phyloP scores from a whole-genome alignment of 1,140 invertebrate genomes.

The Rhyzopertha dominica region DNA sequence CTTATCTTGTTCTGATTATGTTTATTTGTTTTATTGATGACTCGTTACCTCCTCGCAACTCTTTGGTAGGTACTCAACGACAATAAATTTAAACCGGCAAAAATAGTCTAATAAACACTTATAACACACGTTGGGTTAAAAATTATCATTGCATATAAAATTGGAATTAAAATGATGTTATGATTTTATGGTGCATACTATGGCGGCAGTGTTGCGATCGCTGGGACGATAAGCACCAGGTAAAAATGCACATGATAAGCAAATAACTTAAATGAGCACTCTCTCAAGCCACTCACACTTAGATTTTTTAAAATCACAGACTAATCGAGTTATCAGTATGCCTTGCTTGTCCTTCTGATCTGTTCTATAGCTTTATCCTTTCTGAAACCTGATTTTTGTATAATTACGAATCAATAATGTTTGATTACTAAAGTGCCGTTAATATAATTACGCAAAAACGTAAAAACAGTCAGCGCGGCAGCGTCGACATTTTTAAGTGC shows the following conservation, averaged over 20 bases:
- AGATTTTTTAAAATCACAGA: slow-evolving; percentile 20
- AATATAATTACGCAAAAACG: slow-evolving; percentile 27
- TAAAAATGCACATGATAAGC: slow-evolving; percentile 38
- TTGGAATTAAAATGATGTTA: slow-evolving; percentile 29
- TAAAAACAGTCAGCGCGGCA: slow-evolving; percentile 27
- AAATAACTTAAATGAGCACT: slow-evolving; percentile 31
- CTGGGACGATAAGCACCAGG: slow-evolving; percentile 22
- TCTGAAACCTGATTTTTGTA: slow-evolving; percentile 38
- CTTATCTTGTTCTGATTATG: slow-evolving; percentile 32
- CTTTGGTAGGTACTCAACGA: slow-evolving; percentile 7
- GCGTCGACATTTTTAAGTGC: slow-evolving; percentile 14
- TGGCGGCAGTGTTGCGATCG: slow-evolving; percentile 29
- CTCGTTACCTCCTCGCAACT: slow-evolving; percentile 44
- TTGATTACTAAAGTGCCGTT: slow-evolving; percentile 17
- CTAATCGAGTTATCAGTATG: slow-evolving; percentile 25
- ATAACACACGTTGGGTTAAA: no score
- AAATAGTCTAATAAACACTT: no score
- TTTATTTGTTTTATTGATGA: slow-evolving; percentile 29
- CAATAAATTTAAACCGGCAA: background rate
- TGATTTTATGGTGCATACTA: slow-evolving; percentile 39
- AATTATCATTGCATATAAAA: no score
- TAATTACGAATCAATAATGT: slow-evolving; percentile 19
- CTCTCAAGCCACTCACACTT: slow-evolving; percentile 18
- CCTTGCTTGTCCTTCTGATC: slow-evolving; percentile 38
- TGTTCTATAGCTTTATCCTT: slow-evolving; percentile 42